Percentiles rank a stretch among this genome's conserved stretches.
Conservation (phyloP, 1,140 invertebrate species). For the Danaus melanippus region DNA sequence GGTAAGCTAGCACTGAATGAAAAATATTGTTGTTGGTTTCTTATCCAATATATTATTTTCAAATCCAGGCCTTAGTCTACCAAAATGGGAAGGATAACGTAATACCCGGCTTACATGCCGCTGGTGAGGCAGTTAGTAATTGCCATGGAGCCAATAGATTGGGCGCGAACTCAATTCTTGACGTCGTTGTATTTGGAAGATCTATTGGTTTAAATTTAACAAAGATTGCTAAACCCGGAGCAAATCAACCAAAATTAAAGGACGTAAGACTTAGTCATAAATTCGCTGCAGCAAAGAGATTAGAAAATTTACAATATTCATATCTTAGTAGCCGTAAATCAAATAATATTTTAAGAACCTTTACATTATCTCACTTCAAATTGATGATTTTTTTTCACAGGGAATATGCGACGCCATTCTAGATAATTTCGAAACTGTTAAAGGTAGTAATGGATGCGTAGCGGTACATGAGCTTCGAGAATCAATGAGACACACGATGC, state of each 20-base stretch:
- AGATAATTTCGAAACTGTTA: constrained; percentile 89
- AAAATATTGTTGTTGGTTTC: constrained; percentile 2
- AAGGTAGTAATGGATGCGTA: constrained; percentile 84
- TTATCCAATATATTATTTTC: not conserved
- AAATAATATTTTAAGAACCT: not conserved
- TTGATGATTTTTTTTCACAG: constrained; percentile 31
- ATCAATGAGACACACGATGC: constrained; percentile 97
- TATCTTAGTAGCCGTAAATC: too few relatives aligned
- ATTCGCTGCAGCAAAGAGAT: too few relatives aligned
- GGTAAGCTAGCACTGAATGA: constrained; percentile 67
- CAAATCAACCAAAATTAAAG: constrained; percentile 79
- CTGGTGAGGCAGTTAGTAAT: constrained; percentile 80
- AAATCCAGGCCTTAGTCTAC: constrained; percentile 32
- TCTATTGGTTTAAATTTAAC: constrained; percentile 92
- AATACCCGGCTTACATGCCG: constrained; percentile 80
- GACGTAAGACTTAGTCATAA: constrained; percentile 70
- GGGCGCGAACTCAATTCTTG: constrained; percentile 97
- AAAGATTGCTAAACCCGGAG: constrained; percentile 86
- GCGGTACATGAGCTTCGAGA: constrained; percentile 89
- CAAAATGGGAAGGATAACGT: constrained; percentile 75
- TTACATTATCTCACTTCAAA: constrained; percentile 4
- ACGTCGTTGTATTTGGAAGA: constrained; percentile 96
- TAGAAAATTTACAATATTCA: too few relatives aligned
- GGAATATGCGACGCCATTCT: constrained; percentile 84
- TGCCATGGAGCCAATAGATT: constrained; percentile 98